Conservation (phyloP, 2,888 invertebrate genomes). For the Luperina testacea region DNA sequence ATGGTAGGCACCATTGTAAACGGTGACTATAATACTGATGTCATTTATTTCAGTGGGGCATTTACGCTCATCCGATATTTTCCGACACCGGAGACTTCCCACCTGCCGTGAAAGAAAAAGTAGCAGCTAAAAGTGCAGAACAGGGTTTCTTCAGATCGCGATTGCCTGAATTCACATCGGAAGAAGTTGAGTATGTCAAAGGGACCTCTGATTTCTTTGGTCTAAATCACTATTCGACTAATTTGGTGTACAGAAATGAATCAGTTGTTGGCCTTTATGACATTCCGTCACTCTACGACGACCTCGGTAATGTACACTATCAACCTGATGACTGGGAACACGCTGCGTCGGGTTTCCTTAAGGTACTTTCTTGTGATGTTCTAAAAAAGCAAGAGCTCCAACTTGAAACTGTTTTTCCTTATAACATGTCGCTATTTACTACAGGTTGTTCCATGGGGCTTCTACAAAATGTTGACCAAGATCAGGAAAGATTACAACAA, state of each 20-base stretch:
- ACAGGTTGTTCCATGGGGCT: conserved; percentile 88
- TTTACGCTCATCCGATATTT: conserved; percentile 91
- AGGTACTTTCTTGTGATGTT: conserved; percentile 39
- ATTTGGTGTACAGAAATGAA: conserved; percentile 79
- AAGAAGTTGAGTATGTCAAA: conserved; percentile 90
- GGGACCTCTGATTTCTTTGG: conserved; percentile 92
- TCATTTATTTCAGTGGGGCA: conserved; percentile 82
- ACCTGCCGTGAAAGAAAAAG: conserved; percentile 88
- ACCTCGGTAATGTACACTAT: conserved; percentile 61
- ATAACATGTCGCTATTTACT: not conserved
- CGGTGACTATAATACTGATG: not conserved
- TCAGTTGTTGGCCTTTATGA: conserved; percentile 59
- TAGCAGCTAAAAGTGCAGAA: conserved; percentile 88
- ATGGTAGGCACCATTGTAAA: not conserved
- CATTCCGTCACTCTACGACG: conserved; percentile 70
- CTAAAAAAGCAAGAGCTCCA: not conserved
- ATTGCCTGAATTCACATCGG: conserved; percentile 89
- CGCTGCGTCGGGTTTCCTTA: conserved; percentile 25
- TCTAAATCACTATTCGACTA: conserved; percentile 92
- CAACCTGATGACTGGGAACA: conserved; percentile 45
- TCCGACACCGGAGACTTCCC: conserved; percentile 91
- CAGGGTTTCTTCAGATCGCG: conserved; percentile 90
- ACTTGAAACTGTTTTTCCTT: not conserved
- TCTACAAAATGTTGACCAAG: conserved; percentile 88
- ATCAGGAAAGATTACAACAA: conserved; percentile 86